Percentiles rank a stretch among this genome's conserved stretches.
Conservation (phyloP, 2,888 invertebrate species). For the Pantelozetes paolii region DNA sequence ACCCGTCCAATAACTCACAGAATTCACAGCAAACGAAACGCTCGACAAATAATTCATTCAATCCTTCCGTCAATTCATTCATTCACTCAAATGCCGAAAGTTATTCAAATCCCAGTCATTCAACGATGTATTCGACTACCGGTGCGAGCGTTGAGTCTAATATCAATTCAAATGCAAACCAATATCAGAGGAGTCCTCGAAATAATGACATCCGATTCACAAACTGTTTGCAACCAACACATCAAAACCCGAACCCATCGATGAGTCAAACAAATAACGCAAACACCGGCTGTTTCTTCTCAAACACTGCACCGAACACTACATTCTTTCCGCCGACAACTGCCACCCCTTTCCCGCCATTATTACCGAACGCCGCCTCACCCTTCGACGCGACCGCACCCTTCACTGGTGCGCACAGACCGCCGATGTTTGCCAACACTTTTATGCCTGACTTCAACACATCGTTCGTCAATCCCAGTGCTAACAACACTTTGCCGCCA, state of each 20-base stretch:
- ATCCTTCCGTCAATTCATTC: slow-evolving; percentile 1
- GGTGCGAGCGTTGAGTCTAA: background rate
- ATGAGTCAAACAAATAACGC: background rate
- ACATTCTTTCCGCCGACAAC: slow-evolving; percentile 2
- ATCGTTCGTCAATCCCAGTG: slow-evolving; percentile 6
- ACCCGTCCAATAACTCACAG: background rate
- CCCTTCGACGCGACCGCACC: slow-evolving; percentile 14
- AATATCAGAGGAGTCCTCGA: slow-evolving; percentile 2
- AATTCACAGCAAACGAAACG: slow-evolving; percentile 17
- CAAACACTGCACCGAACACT: background rate
- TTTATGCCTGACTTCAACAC: slow-evolving; percentile 34
- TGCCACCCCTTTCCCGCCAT: slow-evolving; percentile 3
- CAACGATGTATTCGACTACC: background rate
- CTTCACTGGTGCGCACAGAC: slow-evolving; percentile 16
- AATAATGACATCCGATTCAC: background rate
- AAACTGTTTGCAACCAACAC: slow-evolving; percentile 10
- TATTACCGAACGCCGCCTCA: slow-evolving; percentile 13
- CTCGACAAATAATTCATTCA: slow-evolving; percentile 15
- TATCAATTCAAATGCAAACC: background rate
- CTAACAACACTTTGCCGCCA: slow-evolving; percentile 7
- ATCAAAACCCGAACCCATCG: background rate
- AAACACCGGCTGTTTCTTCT: slow-evolving; percentile 31
- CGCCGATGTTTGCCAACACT: slow-evolving; percentile 10
- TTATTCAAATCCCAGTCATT: background rate
- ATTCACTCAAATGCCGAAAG: slow-evolving; percentile 12